These are phyloP conservation scores for Amyelois transitella DNA, from an alignment of 1,140 invertebrate genomes.

Conservation along the genomic window DNA sequence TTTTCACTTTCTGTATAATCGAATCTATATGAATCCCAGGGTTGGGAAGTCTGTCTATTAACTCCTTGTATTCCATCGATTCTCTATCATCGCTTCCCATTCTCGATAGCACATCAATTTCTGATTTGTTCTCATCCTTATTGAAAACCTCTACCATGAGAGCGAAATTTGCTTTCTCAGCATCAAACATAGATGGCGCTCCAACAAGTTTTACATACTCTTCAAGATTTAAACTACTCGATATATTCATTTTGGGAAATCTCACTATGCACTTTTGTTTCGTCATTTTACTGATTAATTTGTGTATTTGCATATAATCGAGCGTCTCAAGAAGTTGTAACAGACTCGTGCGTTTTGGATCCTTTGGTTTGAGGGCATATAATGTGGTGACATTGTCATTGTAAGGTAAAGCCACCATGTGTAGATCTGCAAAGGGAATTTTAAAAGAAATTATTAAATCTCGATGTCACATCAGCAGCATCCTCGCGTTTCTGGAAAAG, in stretches of 20 bases:
- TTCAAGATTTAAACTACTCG: constrained; percentile 75
- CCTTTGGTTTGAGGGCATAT: constrained; percentile 81
- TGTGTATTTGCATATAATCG: constrained; percentile 71
- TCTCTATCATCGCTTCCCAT: constrained; percentile 23
- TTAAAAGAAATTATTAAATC: neutral
- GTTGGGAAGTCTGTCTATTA: constrained; percentile 53
- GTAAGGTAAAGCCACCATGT: constrained; percentile 84
- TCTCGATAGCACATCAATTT: constrained; percentile 31
- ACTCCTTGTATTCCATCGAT: constrained; percentile 19
- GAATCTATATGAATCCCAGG: constrained; percentile 77
- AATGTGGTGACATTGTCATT: constrained; percentile 79
- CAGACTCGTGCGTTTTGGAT: constrained; percentile 64
- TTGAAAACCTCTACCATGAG: constrained; percentile 68
- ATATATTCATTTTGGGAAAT: constrained; percentile 82
- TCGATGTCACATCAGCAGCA: too few relatives aligned
- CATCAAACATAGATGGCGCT: constrained; percentile 77
- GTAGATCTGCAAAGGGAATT: constrained; percentile 61
- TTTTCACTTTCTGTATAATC: constrained; percentile 79
- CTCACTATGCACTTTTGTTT: constrained; percentile 73
- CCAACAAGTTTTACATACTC: constrained; percentile 76
- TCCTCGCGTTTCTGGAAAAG: too few relatives aligned
- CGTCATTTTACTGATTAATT: constrained; percentile 68
- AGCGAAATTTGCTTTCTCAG: constrained; percentile 77
- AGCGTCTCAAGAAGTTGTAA: constrained; percentile 73
- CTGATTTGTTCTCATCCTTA: constrained; percentile 24